A percentile compares a stretch with the other conserved stretches of the same genome.
These are phyloP conservation scores for Nephrocerus scutellatus DNA, from an alignment of 2,888 invertebrate species.

Conservation along the genomic window DNA sequence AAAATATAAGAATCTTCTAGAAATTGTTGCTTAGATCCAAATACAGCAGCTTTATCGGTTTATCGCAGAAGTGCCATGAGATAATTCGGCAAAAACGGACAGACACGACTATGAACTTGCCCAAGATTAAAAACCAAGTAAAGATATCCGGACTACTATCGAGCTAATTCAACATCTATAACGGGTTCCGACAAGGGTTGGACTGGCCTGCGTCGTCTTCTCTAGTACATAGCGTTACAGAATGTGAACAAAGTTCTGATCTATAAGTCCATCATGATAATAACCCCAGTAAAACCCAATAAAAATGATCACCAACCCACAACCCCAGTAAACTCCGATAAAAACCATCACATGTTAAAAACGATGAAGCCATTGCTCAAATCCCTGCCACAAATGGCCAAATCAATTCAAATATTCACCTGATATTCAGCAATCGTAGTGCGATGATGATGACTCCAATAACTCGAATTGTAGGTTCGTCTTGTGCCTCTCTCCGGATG, in stretches of 20 bases:
- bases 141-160: no score
- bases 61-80: no score
- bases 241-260: background rate
- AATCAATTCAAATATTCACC: slow-evolving; percentile 24
- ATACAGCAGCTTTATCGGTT: no score
- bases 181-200: no score
- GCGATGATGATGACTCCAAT: no score
- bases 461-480: no score
- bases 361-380: slow-evolving; percentile 10
- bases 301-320: background rate
- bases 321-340: slow-evolving; percentile 4
- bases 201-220: background rate
- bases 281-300: background rate
- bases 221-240: background rate
- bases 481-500: no score
- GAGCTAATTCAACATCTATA: no score
- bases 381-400: slow-evolving; percentile 21
- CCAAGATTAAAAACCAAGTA: background rate
- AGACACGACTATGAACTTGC: background rate
- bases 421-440: slow-evolving; percentile 16
- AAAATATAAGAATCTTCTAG: no score
- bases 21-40: no score
- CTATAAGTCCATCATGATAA: background rate
- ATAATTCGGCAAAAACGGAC: no score
- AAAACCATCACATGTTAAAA: slow-evolving; percentile 7